Evolutionary conservation across 1,140 invertebrate species (phyloP).

Genomic region (Piezodorus guildinii): DNA sequence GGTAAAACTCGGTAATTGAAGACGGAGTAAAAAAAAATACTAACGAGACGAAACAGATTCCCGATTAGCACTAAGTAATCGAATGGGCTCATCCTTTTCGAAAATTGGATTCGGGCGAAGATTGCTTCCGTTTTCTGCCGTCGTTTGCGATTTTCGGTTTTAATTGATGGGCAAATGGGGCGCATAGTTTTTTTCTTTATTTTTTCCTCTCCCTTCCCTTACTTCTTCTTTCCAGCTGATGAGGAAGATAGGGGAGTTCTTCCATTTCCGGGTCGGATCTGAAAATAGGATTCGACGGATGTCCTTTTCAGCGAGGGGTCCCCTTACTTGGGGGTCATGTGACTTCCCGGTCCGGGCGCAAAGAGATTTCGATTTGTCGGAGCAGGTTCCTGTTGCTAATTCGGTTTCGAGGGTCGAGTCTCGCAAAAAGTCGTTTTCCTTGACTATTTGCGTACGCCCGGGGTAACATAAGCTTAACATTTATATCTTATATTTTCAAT

Average conservation of each 20-base stretch:
- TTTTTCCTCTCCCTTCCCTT: neutral
- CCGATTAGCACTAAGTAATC: slow-evolving; percentile 9
- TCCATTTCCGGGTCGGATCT: neutral
- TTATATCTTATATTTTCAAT: no score
- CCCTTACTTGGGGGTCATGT: neutral
- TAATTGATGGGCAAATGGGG: slow-evolving; percentile 7
- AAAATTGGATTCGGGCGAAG: slow-evolving; percentile 1
- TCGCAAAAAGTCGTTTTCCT: no score
- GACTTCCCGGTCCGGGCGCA: no score
- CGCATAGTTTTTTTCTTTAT: slow-evolving; percentile 1
- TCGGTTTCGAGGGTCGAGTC: no score
- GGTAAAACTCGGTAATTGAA: neutral
- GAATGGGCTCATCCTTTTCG: neutral
- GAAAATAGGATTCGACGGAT: neutral
- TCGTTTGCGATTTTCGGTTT: slow-evolving; percentile 8
- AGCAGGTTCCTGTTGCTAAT: no score
- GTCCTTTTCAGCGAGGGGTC: neutral
- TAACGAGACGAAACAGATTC: neutral
- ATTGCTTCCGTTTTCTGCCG: slow-evolving; percentile 4
- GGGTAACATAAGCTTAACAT: no score
- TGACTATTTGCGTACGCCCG: no score
- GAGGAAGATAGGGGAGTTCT: neutral
- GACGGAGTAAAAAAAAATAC: neutral
- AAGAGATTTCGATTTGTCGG: no score
- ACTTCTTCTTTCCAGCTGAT: no score